A percentile compares a stretch with the other conserved stretches of the same genome.
Evolutionary conservation across 2,113 vertebrate species (phyloP).

Genomic region (Lepus timidus): DNA sequence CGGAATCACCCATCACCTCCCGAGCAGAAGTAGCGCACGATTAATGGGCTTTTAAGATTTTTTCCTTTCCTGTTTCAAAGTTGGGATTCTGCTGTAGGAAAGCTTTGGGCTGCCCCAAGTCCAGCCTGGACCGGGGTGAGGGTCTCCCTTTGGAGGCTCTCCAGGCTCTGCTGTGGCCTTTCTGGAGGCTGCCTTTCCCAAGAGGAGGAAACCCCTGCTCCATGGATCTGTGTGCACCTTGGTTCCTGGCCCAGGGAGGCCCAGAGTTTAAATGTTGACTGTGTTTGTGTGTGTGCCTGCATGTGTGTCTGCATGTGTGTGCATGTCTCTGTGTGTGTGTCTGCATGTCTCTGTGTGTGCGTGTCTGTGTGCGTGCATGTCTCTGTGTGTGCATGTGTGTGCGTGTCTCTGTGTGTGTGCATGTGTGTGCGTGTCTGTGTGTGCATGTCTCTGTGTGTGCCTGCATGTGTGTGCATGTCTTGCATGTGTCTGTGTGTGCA

Average conservation of each 20-base stretch:
- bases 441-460: too few relatives aligned
- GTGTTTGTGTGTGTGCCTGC: not conserved
- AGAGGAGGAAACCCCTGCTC: not conserved
- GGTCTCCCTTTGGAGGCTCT: not conserved
- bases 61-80: not conserved
- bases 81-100: conserved; percentile 12
- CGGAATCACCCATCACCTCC: conserved; percentile 31
- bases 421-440: too few relatives aligned
- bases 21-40: not conserved
- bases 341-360: not conserved
- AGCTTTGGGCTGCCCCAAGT: not conserved
- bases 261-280: not conserved
- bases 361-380: too few relatives aligned
- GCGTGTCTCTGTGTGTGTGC: too few relatives aligned
- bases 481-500: too few relatives aligned
- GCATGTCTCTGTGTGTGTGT: not conserved
- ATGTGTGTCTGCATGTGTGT: not conserved
- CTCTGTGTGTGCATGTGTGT: too few relatives aligned
- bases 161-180: not conserved
- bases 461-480: too few relatives aligned
- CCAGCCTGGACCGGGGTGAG: not conserved
- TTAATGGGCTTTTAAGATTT: not conserved
- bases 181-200: not conserved
- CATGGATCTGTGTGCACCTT: not conserved
- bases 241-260: not conserved